Evolutionary conservation across 2,888 invertebrate species (phyloP).

Genomic region (Catocala nupta): DNA sequence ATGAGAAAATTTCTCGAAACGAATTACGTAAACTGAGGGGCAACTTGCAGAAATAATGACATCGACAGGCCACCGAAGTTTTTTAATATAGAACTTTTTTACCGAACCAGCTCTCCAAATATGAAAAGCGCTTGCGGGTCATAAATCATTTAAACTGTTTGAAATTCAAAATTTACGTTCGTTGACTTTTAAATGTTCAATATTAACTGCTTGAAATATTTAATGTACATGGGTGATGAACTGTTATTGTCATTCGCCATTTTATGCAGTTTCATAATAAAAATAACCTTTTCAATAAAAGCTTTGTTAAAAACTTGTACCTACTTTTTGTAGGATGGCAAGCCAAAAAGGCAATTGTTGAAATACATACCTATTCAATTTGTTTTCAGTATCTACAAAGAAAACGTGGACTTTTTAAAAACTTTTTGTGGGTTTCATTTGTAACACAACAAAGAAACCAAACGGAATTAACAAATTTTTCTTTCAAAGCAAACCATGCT

Average conservation of each 20-base stretch:
- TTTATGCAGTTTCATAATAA: too few species aligned
- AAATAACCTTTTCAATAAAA: too few species aligned
- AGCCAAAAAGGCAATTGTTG: constrained; percentile 2
- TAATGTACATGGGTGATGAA: constrained; percentile 20
- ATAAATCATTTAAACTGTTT: constrained; percentile 52
- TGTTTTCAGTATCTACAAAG: constrained; percentile 17
- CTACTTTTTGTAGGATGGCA: too few species aligned
- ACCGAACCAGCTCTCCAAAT: constrained; percentile 45
- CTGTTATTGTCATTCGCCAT: too few species aligned
- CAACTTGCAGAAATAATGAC: constrained; percentile 48
- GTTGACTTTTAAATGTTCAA: constrained; percentile 36
- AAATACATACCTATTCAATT: not conserved
- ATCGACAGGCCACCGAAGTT: constrained; percentile 56
- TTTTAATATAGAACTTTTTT: constrained; percentile 66
- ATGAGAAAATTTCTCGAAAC: constrained; percentile 36
- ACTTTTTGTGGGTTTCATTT: constrained; percentile 6
- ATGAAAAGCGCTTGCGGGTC: constrained; percentile 40
- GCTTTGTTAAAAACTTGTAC: too few species aligned
- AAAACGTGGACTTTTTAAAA: not conserved
- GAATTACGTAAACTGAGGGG: constrained; percentile 38
- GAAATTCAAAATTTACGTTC: constrained; percentile 40
- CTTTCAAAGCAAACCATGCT: constrained; percentile 34
- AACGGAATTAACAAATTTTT: constrained; percentile 40
- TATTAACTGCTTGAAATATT: constrained; percentile 35
- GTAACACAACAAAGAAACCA: constrained; percentile 28